Base-by-base conservation (phyloP, 23 tunicate genomes). In the Ciona savignyi region DNA sequence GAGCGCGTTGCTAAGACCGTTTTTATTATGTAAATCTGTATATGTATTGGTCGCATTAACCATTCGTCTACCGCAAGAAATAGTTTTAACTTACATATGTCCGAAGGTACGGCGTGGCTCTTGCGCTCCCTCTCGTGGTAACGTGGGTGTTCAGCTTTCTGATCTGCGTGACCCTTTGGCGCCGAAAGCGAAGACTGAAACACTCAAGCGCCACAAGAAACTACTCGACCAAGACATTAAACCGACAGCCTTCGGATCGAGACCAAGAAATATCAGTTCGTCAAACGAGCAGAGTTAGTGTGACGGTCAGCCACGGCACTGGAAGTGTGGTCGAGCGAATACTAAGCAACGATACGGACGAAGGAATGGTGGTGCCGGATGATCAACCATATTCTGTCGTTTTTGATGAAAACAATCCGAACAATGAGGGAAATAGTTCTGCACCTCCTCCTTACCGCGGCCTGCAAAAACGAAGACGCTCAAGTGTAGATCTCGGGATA, bases 131-230 rank as follows among this genome's bases (percentile, higher is more conserved):
- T 66, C 84, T 91, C 34, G 20, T 77, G 0, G 60, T 83, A 35
- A 91, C 84, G 49, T 91, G 97, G 97, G 30, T 85, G 25, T 91
- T 91, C 65, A 91, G 89, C 32, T 69, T 76, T 63, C 74, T 91
- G 25, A 78, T 91, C 1, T 91, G 91, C 51, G 63, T 70, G 25
- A 82, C 78, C 22, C 76, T 91, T 21, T 76, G 83, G 80, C 90
- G 68, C 3, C 68, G 97, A 65, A 84, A 85, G 62, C 63, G 70
- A 56, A 72, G 67, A 73, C 31, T 85, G 51, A 85, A 67, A 35
- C 65, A 60, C n/a, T 68, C 74, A 1, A 66, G 67, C 25, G 66
- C 74, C 22, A 72, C 87, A 21, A 27, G 56, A 34, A 27, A 32
- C 34, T 61, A 33, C 29, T 27, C 29, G 29, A 21, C 21, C 51